Evolutionary conservation across 2,797 vertebrate species (phyloP), one percentile per base, ranked within the genome.

Genomic region (Avahi laniger): DNA sequence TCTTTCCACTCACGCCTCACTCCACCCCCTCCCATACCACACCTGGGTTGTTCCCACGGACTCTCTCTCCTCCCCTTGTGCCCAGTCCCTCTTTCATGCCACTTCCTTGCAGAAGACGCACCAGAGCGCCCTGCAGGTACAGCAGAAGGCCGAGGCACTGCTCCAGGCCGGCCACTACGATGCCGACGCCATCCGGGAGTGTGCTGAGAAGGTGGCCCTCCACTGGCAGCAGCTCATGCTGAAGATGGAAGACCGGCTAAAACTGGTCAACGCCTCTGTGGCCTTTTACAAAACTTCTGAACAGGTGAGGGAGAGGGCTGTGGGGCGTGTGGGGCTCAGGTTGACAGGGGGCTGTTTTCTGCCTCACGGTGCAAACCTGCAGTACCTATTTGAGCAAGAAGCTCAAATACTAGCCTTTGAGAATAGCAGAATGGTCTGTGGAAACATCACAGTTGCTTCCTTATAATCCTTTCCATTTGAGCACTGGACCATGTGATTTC

Each of bases 191-290:
- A 99, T 99, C 95, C 98, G 99, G 12, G 98, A 98, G 93, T 99
- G 99, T 59, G 99, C 99, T 0, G 99, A 99, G 98, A 99, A 99
- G 98, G 99, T 99, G 97, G 99, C 99, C 0, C 97, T 99, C 46
- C 99, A 99, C 98, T 99, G 99, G 99, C 99, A 99, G 97, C 99
- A 99, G 98, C 98, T 99, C 96, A 99, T 99, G 99, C 98, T 99
- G 95, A 99, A 99, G 99, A 99, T 99, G 99, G 99, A 99, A 95
- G 99, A 99, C 98, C 99, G 99, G 7, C 99, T 99, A 52, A 99
- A 99, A 97, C 99, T 99, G 33, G 99, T 99, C 97, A 99, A 99
- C 0, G 99, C 99, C 20, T 99, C 99, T 0, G 99, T 99, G 95
- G 99, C 99, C 95, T 99, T 99, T 97, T 99, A 99, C 97, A 99